A percentile compares a stretch with the other conserved stretches of the same genome.
These are phyloP conservation scores for Druon quercuslanigerum DNA, from an alignment of 1,140 invertebrate genomes.

Conservation along the genomic window DNA sequence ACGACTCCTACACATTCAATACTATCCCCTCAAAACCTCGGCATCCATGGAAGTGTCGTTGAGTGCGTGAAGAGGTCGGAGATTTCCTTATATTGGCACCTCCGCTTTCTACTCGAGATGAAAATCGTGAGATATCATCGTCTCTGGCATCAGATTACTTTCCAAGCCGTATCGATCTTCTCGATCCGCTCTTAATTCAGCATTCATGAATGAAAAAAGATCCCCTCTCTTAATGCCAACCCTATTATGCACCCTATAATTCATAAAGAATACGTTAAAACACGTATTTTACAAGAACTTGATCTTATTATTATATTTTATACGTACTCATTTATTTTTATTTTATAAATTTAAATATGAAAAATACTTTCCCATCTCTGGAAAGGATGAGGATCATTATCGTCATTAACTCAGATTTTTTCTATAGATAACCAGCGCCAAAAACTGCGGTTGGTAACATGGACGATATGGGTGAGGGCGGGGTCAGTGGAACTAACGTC, in stretches of 20 bases:
- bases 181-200: not conserved
- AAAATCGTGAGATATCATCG: slow-evolving; percentile 30
- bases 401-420: too few species aligned
- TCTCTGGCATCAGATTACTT: slow-evolving; percentile 27
- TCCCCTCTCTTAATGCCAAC: not conserved
- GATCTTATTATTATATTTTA: too few species aligned
- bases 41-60: slow-evolving; percentile 58
- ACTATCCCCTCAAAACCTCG: slow-evolving; percentile 57
- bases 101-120: slow-evolving; percentile 28
- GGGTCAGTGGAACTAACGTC: too few species aligned
- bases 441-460: too few species aligned
- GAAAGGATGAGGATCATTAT: too few species aligned
- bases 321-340: too few species aligned
- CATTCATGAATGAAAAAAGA: slow-evolving; percentile 29
- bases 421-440: too few species aligned
- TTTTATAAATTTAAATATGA: too few species aligned
- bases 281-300: not conserved
- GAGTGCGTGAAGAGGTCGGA: slow-evolving; percentile 44
- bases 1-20: slow-evolving; percentile 48
- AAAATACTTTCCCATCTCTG: too few species aligned
- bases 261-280: not conserved
- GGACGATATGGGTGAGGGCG: too few species aligned
- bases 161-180: slow-evolving; percentile 10
- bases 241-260: not conserved
- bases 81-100: slow-evolving; percentile 41